Evolutionary conservation across 2,113 vertebrate genomes (phyloP), one percentile per base, ranked within the genome.

Genomic region (Myrmophylax atrothorax): DNA sequence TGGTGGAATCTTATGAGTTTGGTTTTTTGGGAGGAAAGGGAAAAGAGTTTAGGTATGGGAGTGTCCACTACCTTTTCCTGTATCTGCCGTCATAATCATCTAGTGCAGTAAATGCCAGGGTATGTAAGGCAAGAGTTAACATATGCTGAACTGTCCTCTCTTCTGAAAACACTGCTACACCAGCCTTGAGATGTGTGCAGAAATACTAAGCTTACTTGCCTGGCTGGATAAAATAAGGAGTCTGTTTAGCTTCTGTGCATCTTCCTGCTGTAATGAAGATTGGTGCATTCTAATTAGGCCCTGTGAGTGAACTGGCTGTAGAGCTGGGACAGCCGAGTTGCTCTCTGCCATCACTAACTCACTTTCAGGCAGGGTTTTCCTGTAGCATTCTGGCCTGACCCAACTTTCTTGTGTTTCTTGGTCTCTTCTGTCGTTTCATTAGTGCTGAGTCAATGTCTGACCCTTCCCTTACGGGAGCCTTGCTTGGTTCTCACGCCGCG

Each of bases 391-490:
- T 58, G 38, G 14, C 15, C 62, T 37, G 33, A 18, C 52, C 35
- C 55, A 68, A 7, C 62, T 66, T 44, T 26, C 6, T 17, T 26
- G 31, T 29, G 28, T 75, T 82, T 38, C 56, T 58, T 40, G 33
- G 20, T 50, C 1, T 3, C 29, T 52, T 37, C 19, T n/a, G 10
- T n/a, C 5, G 2, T 26, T 7, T 8, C 3, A 15, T 77, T 44
- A 16, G 55, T 29, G 52, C 26, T 22, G 42, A 37, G 33, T 62
- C 47, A 18, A 0, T 22, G 38, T 47, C 17, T 86, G 56, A 16
- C 66, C 1, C 52, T n/a, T 38, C 26, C 17, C 26, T 24, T 25
- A 7, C 0, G 0, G 38, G 3, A 23, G 23, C 53, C 37, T 64
- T n/a, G 19, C 38, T 46, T 55, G 10, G 20, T 64, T 80, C 49